Base-by-base conservation (phyloP, 2,797 vertebrate genomes). In the Rhadinocentrus ornatus region DNA sequence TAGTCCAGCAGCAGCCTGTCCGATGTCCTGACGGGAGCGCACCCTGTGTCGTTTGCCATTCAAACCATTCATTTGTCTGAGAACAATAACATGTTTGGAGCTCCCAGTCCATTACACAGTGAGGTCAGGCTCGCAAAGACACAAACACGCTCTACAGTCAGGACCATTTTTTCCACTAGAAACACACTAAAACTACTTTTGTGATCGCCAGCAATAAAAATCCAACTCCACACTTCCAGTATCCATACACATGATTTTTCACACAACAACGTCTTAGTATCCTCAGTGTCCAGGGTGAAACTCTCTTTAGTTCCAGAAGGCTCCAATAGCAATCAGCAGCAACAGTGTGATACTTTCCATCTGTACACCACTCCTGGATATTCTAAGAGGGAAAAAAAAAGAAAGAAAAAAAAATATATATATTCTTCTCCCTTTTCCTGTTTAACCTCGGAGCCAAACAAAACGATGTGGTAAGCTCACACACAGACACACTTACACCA, bases 51-150 rank as follows among this genome's bases (percentile, higher is more conserved):
- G 52, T 73, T 70, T 64, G 62, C 80, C 65, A 67, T 83, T 82
- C 76, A 79, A 82, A 72, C 71, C 81, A 52, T 58, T 87, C 81
- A 83, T 87, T 89, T 88, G 89, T 87, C 73, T 73, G 64, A 78
- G 83, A 87, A 92, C 90, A 91, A 91, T 88, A 83, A 88, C 77
- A 79, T 60, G 80, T 86, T 86, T 74, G 71, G 72, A 84, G 82
- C 81, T 75, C 84, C 73, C 66, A 32, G 78, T 90, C 73, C 86
- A 89, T 79, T 90, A 89, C 83, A 77, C 29, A 13, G 56, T 66
- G 64, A 70, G 71, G 74, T 86, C 81, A 58, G 67, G 68, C 64
- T 86, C 69, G 66, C 79, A 80, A 71, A 72, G 69, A 84, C 76
- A 82, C 59, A 84, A 82, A 90, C 73, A 86, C 59, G 55, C 65